Percentiles rank a stretch among this genome's conserved stretches.
Conservation (phyloP, 2,113 vertebrate genomes). For the Mirza zaza region DNA sequence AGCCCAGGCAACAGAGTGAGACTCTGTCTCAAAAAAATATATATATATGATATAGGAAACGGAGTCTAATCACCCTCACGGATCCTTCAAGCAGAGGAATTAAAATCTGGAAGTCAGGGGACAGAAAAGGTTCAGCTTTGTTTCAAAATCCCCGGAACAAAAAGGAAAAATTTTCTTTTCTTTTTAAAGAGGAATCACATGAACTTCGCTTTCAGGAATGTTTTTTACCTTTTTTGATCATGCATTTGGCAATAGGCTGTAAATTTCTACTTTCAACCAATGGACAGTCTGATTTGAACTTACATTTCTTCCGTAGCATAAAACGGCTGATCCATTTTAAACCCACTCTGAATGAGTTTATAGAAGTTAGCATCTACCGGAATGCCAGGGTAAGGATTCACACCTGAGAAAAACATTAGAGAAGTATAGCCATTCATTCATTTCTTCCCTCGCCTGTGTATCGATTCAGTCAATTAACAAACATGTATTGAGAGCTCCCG, state of each 20-base stretch:
- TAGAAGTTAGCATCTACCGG: constrained; percentile 94
- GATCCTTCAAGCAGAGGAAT: not conserved
- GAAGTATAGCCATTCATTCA: not conserved
- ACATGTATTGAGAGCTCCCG: not conserved
- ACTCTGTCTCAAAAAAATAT: too few species aligned
- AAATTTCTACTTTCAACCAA: not conserved
- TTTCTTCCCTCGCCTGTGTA: not conserved
- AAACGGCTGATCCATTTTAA: constrained; percentile 96
- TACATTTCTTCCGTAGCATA: constrained; percentile 92
- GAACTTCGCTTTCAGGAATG: not conserved
- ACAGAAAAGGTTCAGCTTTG: not conserved
- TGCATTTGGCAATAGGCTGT: not conserved
- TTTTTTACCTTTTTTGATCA: not conserved
- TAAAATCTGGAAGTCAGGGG: not conserved
- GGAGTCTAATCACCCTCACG: not conserved
- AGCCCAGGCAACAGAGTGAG: too few species aligned
- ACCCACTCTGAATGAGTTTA: constrained; percentile 92
- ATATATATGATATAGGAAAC: not conserved
- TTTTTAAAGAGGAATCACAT: not conserved
- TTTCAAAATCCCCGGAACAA: not conserved
- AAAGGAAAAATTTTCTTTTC: not conserved
- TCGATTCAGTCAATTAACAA: not conserved
- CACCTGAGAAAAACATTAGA: constrained; percentile 83
- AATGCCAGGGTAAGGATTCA: constrained; percentile 97
- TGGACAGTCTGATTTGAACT: constrained; percentile 67